Base-by-base conservation (phyloP, 1,140 invertebrate genomes). In the Aradophagus sp. region DNA sequence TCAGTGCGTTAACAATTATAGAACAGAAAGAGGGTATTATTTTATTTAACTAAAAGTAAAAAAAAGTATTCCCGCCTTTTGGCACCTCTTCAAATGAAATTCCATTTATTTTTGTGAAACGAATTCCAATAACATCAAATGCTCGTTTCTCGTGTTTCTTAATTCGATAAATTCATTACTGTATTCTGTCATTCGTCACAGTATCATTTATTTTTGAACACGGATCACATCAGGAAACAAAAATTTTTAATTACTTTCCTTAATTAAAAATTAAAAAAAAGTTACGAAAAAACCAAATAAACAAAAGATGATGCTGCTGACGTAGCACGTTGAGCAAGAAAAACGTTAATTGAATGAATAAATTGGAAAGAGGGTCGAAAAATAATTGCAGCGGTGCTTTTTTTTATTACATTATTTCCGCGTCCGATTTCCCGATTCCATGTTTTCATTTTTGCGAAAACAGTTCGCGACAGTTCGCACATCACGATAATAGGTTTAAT, bases 41-140 rank as follows among this genome's bases (percentile, higher is more conserved):
- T 27, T 35, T 38, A 42, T 55, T 55, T 34, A 55, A 42, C 1
- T 11, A 35, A 55, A 35, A 16, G 17, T 4, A 12, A 42, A 13
- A 35, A 27, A 42, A 42, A 38, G 13, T 32, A 31, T 59, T 29
- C 41, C 15, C 2, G 16, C 47, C 42, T 39, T 34, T 59, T 59
- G 55, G 55, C 55, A 48, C 39, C 47, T 48, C 35, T 41, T 59
- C 55, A 59, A 59, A 17, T 48, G n/a, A 39, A 17, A 16, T 16
- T 32, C n/a, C 12, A 16, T 34, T 47, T 41, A 59, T 41, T 59
- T 34, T 59, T 59, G 38, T 32, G 20, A 59, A 27, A 7, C 16
- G n/a, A 59, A 59, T 59, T 48, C 48, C 27, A 59, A 59, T 59
- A 59, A 48, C 47, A 59, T 48, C 55, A 48, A 41, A 59, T 13